A percentile compares a stretch with the other conserved stretches of the same genome.
These are phyloP conservation scores for Recurvirostra avosetta DNA, from an alignment of 2,113 vertebrate genomes.

Conservation along the genomic window DNA sequence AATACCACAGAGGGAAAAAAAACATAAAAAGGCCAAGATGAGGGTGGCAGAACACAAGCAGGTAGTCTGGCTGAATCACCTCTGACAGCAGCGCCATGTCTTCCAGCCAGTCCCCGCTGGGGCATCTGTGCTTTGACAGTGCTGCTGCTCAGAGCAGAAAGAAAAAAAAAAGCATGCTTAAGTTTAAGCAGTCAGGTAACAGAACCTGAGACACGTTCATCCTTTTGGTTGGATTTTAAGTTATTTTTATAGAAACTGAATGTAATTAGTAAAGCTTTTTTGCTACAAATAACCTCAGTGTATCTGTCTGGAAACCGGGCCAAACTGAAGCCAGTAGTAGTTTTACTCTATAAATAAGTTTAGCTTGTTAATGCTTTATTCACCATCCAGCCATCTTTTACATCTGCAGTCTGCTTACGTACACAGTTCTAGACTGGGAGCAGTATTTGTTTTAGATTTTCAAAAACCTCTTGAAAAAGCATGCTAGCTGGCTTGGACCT, in stretches of 20 bases:
- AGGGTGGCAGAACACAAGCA: not conserved
- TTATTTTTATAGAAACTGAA: not conserved
- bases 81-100: accelerated
- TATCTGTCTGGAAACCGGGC: not conserved
- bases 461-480: not conserved
- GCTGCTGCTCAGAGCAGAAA: not conserved
- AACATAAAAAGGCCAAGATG: not conserved
- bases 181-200: not conserved
- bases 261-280: not conserved
- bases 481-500: not conserved
- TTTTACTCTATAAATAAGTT: not conserved
- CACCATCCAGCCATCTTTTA: not conserved
- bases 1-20: not conserved
- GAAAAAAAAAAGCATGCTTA: not conserved
- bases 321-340: not conserved
- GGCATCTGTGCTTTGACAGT: not conserved
- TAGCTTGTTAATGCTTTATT: not conserved
- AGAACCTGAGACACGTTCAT: not conserved
- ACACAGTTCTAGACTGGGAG: not conserved
- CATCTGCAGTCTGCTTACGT: not conserved
- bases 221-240: not conserved
- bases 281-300: not conserved
- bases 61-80: not conserved
- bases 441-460: not conserved
- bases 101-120: not conserved